Evolutionary conservation across 2,113 vertebrate genomes (phyloP), one percentile per base, ranked within the genome.

Genomic region (Ptilorrhoa leucosticta): DNA sequence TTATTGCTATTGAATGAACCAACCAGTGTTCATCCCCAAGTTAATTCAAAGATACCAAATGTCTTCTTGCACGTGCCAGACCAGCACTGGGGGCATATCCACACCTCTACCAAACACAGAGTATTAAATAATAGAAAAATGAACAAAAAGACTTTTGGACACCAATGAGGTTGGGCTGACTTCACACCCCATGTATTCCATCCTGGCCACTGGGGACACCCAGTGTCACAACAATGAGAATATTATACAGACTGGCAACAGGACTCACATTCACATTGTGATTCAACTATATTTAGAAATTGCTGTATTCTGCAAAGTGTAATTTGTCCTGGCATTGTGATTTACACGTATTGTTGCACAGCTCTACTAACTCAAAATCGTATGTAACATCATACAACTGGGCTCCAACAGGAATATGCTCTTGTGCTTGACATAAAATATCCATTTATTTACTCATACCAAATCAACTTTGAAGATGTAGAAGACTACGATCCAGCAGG

Each of bases 31-130:
- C 35, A 31, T 30, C 14, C 33, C 13, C 9, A 26, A 71, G 14
- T 37, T 66, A 75, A 70, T 27, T 15, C 35, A 57, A 82, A 71
- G 42, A 24, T 21, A 39, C 7, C 10, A 85, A 37, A 77, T 20
- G 7, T 83, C 40, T 76, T 94, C 22, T 37, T 48, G 28, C 13
- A 48, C 0, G 0, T 35, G 30, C 20, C 0, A 0, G 22, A 56
- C 4, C 16, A 47, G 66, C 24, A 45, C 0, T 2, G 10, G 7
- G 8, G 4, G 6, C 20, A 23, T 42, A 54, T 7, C 22, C 1
- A 2, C 19, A 77, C 13, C 56, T 45, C 4, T 1, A 7, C 15
- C 68, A 72, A 87, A 80, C 10, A 30, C 0, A 24, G 31, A 69
- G 6, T 24, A 75, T 19, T 35, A 54, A 71, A 80, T n/a, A 88